Evolutionary conservation across 2,888 invertebrate genomes (phyloP).

Genomic region (Polietes domitor): DNA sequence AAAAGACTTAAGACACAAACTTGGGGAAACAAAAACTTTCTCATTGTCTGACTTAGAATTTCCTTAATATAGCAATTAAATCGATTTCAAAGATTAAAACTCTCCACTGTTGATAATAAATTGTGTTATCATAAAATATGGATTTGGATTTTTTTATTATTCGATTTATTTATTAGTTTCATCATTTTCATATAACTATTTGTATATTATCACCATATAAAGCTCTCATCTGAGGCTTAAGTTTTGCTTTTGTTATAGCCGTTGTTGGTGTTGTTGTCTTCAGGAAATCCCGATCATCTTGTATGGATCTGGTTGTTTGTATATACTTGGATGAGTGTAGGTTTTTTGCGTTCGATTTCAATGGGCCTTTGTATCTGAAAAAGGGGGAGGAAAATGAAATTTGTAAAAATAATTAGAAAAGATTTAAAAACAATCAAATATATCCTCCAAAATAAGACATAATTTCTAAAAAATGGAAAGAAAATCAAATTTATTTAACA

Average conservation of each 20-base stretch:
- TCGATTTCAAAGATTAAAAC: neutral
- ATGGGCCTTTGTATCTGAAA: slow-evolving; percentile 74
- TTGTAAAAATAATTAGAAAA: neutral
- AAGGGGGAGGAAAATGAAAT: neutral
- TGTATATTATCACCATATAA: slow-evolving; percentile 44
- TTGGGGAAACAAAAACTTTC: neutral
- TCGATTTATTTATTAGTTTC: neutral
- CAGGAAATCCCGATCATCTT: slow-evolving; percentile 24
- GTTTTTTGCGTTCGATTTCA: slow-evolving; percentile 53
- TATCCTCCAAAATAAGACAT: no score
- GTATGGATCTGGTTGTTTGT: slow-evolving; percentile 49
- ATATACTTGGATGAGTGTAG: slow-evolving; percentile 69
- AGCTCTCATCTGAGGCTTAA: slow-evolving; percentile 32
- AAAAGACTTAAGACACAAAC: slow-evolving; percentile 3
- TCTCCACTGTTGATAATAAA: neutral
- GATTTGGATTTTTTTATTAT: neutral
- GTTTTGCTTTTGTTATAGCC: neutral
- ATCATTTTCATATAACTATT: slow-evolving; percentile 17
- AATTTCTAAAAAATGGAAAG: no score
- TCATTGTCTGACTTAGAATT: neutral
- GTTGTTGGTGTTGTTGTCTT: neutral
- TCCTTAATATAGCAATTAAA: no score
- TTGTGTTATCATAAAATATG: no score
- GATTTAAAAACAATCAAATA: no score
- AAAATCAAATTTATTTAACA: no score